Evolutionary conservation across 2,888 invertebrate genomes (phyloP).

Genomic region (Rhingia rostrata): DNA sequence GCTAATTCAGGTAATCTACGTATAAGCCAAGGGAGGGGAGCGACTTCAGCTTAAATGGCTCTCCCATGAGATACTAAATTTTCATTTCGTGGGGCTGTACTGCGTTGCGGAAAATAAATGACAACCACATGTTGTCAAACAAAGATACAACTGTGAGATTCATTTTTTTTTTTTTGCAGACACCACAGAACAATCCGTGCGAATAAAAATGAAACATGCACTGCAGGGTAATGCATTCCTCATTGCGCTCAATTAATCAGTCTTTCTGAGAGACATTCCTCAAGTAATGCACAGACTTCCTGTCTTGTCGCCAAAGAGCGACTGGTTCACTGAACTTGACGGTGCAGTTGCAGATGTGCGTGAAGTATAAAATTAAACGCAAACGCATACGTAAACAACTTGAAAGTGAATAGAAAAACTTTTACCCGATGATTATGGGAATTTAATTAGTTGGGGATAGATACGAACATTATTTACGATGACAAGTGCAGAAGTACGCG

Average conservation of each 20-base stretch:
- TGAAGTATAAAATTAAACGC: background rate
- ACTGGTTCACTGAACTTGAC: constrained; percentile 51
- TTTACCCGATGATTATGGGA: constrained; percentile 5
- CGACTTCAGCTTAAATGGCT: background rate
- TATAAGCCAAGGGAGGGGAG: background rate
- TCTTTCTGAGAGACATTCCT: constrained; percentile 42
- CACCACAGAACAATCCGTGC: constrained; percentile 43
- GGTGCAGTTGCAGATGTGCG: constrained; percentile 18
- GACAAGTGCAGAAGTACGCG: too few relatives aligned
- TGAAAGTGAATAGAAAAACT: background rate
- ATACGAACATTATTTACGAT: background rate
- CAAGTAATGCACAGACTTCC: constrained; percentile 54
- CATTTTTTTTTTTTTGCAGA: background rate
- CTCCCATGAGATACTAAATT: constrained; percentile 3
- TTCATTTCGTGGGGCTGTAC: background rate
- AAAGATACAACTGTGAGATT: background rate
- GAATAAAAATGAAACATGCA: constrained; percentile 43
- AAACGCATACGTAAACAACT: background rate
- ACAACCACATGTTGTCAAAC: constrained; percentile 48
- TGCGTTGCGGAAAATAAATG: constrained; percentile 22
- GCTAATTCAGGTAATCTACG: background rate
- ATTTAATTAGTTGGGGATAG: constrained; percentile 5
- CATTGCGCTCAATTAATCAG: constrained; percentile 65
- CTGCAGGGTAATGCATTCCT: constrained; percentile 34
- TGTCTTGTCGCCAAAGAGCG: constrained; percentile 36